phyloP scores from a whole-genome alignment of 92 coral and sea anemone species.

The Palythoa caribaeorum region DNA sequence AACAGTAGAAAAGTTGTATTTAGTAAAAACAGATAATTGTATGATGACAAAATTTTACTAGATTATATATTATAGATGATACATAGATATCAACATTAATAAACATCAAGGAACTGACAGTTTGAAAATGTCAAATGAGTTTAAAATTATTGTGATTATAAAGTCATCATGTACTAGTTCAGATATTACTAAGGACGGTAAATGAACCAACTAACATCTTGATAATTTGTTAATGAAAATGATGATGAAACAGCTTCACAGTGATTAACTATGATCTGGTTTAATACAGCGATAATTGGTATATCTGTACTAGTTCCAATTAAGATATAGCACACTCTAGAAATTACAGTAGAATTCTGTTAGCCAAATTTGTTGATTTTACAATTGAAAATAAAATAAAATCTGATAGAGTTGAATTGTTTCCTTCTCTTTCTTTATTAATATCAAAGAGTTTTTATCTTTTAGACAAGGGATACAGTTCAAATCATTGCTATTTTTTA shows the following conservation, averaged over 20 bases:
- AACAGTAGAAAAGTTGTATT: neutral
- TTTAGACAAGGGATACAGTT: too few species aligned
- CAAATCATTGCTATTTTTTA: too few species aligned
- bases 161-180: neutral
- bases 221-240: too few species aligned
- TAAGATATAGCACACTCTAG: too few species aligned
- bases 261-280: too few species aligned
- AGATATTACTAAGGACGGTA: neutral
- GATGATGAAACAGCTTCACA: too few species aligned
- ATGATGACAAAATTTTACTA: neutral
- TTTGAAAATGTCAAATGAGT: neutral
- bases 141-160: neutral
- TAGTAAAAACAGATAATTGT: neutral
- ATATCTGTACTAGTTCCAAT: neutral
- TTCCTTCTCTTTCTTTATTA: neutral
- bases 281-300: too few species aligned
- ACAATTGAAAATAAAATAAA: neutral
- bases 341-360: neutral
- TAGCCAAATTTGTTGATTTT: neutral
- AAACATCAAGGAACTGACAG: neutral
- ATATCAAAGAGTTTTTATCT: neutral
- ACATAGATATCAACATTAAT: neutral
- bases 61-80: neutral
- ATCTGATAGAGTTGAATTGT: neutral
- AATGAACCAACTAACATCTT: too few species aligned